Conservation (phyloP, 2,113 vertebrate genomes). For the human region DNA sequence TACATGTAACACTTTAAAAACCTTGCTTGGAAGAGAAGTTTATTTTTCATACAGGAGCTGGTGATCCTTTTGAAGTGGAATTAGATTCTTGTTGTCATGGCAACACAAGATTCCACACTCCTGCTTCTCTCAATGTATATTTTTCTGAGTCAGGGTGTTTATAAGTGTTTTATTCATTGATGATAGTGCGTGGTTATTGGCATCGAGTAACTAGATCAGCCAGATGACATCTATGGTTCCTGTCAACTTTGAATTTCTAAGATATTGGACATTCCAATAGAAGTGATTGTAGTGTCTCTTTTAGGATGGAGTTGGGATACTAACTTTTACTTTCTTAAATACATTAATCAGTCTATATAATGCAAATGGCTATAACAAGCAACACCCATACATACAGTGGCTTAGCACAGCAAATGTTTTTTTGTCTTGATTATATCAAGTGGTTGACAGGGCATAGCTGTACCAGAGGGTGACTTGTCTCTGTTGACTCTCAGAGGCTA, state of each 20-base stretch:
- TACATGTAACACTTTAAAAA: slow-evolving; percentile 48
- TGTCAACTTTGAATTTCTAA: slow-evolving; percentile 4
- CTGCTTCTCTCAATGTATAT: slow-evolving; percentile 60
- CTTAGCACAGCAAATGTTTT: not conserved
- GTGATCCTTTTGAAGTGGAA: slow-evolving; percentile 71
- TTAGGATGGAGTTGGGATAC: not conserved
- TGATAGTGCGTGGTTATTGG: not conserved
- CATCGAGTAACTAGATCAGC: not conserved
- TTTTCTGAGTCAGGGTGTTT: slow-evolving; percentile 53
- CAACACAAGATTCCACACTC: slow-evolving; percentile 58
- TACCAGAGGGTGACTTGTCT: not conserved
- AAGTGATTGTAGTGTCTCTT: not conserved
- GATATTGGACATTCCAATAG: not conserved
- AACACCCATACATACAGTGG: not conserved
- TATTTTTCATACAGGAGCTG: slow-evolving; percentile 59
- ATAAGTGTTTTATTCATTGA: slow-evolving; percentile 58
- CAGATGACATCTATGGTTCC: not conserved
- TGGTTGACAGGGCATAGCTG: not conserved
- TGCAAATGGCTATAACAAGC: not conserved
- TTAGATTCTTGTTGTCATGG: slow-evolving; percentile 74
- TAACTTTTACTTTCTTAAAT: not conserved
- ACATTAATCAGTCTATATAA: not conserved
- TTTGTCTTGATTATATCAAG: not conserved
- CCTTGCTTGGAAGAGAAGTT: slow-evolving; percentile 62
- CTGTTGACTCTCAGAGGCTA: not conserved